Evolutionary conservation across 2,113 vertebrate genomes (phyloP).

Genomic region (Haemorhous mexicanus): DNA sequence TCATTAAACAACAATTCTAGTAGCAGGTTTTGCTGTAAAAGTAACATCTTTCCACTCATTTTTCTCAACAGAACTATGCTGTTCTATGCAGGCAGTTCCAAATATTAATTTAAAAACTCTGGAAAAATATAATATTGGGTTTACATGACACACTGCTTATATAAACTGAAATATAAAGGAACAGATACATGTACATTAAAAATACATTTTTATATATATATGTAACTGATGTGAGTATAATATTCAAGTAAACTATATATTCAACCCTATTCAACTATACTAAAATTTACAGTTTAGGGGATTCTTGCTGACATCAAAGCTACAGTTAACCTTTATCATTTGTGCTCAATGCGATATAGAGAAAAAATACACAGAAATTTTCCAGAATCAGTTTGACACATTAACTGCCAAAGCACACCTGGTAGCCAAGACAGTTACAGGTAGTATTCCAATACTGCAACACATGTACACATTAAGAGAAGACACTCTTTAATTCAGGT

Average conservation of each 20-base stretch:
- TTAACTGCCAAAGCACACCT: background rate
- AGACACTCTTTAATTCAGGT: background rate
- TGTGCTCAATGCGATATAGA: background rate
- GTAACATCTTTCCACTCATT: background rate
- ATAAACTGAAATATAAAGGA: background rate
- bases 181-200: background rate
- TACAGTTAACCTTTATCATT: background rate
- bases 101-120: background rate
- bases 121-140: background rate
- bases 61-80: background rate
- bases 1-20: background rate
- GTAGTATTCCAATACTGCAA: background rate
- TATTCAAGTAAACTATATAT: background rate
- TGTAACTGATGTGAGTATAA: background rate
- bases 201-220: too few relatives aligned
- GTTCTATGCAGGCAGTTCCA: background rate
- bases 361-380: background rate
- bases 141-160: background rate
- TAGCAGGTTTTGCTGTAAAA: background rate
- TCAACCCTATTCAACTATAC: background rate
- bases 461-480: background rate
- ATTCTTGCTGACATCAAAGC: background rate
- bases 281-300: background rate
- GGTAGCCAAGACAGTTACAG: background rate
- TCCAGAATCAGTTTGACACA: background rate